phyloP scores from a whole-genome alignment of 2,797 vertebrate species.

The Crocidura indochinensis region DNA sequence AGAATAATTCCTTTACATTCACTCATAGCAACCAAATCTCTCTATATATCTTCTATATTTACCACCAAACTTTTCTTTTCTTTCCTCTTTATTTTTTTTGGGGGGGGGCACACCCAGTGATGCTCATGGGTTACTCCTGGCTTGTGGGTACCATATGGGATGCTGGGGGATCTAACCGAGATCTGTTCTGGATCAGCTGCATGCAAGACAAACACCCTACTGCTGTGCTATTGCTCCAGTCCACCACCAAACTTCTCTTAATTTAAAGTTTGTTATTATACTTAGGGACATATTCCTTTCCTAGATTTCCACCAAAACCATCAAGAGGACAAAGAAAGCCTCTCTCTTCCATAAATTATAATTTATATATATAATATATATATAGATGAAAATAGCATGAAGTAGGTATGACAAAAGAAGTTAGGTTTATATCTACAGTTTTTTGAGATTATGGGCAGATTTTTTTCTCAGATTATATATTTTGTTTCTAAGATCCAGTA shows the following conservation, averaged over 20 bases:
- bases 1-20: too few relatives aligned
- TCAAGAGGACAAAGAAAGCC: conserved; percentile 33
- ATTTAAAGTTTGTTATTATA: conserved; percentile 12
- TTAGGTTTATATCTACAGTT: conserved; percentile 60
- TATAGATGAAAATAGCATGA: neutral
- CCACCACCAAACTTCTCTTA: conserved; percentile 10
- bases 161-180: too few relatives aligned
- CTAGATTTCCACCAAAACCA: conserved; percentile 55
- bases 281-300: conserved; percentile 33
- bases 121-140: too few relatives aligned
- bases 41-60: neutral
- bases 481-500: conserved; percentile 59
- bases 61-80: neutral
- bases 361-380: neutral
- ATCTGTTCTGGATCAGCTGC: too few relatives aligned
- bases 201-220: too few relatives aligned
- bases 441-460: conserved; percentile 21
- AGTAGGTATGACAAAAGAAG: conserved; percentile 30
- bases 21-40: neutral
- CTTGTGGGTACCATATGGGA: too few relatives aligned
- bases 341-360: conserved; percentile 28
- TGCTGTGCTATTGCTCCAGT: too few relatives aligned
- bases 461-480: neutral
- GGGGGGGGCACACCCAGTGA: too few relatives aligned
- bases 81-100: too few relatives aligned